Evolutionary conservation across 2,113 vertebrate species (phyloP).

Genomic region (Percina caprodes): DNA sequence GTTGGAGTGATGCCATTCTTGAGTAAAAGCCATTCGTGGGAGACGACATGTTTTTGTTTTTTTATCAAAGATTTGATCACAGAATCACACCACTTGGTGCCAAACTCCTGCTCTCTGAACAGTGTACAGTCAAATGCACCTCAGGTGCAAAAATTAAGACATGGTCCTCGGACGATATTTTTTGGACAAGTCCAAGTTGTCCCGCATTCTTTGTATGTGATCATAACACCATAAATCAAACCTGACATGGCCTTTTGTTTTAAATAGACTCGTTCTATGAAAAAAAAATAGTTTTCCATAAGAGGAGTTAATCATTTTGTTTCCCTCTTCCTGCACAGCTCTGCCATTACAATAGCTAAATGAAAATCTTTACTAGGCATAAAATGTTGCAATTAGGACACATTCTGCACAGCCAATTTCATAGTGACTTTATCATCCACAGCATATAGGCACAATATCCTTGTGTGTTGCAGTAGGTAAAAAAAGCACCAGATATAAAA

Average conservation of each 20-base stretch:
- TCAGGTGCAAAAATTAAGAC: not conserved
- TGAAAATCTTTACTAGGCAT: not conserved
- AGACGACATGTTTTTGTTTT: not conserved
- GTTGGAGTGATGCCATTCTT: conserved; percentile 8
- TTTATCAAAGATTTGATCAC: conserved; percentile 44
- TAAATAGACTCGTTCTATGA: not conserved
- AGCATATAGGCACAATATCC: not conserved
- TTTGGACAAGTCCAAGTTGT: not conserved
- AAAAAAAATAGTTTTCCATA: not conserved
- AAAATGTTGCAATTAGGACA: conserved; percentile 5
- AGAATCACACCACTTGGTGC: conserved; percentile 27
- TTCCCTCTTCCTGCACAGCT: conserved; percentile 2
- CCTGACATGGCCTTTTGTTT: not conserved
- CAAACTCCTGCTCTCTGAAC: conserved; percentile 3
- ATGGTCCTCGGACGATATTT: not conserved
- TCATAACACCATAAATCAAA: conserved; percentile 1
- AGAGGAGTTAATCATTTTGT: not conserved
- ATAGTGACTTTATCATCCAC: not conserved
- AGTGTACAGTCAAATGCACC: not conserved
- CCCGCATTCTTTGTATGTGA: conserved; percentile 3
- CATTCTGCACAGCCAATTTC: not conserved
- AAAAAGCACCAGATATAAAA: not conserved
- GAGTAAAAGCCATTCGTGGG: conserved; percentile 49
- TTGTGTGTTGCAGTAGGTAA: not conserved
- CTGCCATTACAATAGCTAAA: not conserved